Evolutionary conservation across 2,888 invertebrate species (phyloP), one percentile per base, ranked within the genome.

Genomic region (Stenotaenia linearis): DNA sequence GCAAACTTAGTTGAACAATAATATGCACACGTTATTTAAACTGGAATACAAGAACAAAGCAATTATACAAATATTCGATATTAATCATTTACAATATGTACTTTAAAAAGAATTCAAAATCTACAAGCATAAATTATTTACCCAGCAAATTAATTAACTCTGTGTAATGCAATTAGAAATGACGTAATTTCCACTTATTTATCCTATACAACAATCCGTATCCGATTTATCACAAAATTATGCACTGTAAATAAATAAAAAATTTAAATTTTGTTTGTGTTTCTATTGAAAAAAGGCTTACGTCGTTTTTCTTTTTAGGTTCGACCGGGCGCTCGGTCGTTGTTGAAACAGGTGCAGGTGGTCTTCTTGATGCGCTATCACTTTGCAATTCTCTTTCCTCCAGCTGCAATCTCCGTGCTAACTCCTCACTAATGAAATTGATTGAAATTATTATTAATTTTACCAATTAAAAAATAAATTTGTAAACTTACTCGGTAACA

Each of bases 401-500:
- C 80, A 86, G 87, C 81, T 88, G 88, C 5, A 88, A 83, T 61
- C 84, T 83, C 81, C 85, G 83, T 18, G 88, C 88, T 78, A 88
- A 82, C 81, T 88, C 87, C 82, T 86, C 86, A 83, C 88, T 88
- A 83, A 7, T 23, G 10, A 75, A 28, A 75, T 25, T 28, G 10
- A 21, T 6, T 10, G 10, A 21, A 75, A 23, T 9, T 25, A 23
- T 9, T 6, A 23, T n/a, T 18, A 75, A 9, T 32, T 32, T 32
- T 32, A 23, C 15, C 7, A 4, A 7, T 74, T 12, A 7, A 18
- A 74, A 56, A 21, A 7, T 10, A 25, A 28, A 25, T n/a, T 75
- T 75, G 10, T 12, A 40, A 50, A 75, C 82, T 80, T 80, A 82
- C 82, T 83, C 83, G 37, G 82, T 80, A 61, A 83, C 79, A 40